Evolutionary conservation across 2,797 vertebrate species (phyloP), one percentile per base, ranked within the genome.

Genomic region (Phyllotis vaccarum): DNA sequence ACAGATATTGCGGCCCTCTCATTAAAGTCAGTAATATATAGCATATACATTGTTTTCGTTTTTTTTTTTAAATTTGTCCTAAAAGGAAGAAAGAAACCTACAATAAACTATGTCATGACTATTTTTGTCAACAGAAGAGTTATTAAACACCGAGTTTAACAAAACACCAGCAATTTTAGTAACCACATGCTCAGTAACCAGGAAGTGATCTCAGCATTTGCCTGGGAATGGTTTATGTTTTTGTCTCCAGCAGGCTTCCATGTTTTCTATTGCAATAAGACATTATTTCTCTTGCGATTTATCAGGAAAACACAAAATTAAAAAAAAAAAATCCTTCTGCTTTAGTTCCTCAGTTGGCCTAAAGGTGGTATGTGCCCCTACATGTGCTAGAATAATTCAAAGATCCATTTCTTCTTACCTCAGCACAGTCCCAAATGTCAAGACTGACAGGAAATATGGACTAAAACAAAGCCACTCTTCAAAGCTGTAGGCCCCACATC

Each of bases 171-270:
- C 43, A 95, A 96, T 91, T 49, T 94, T 89, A 96, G 98, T 97
- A 97, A 97, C 80, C 97, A 88, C 96, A 97, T 96, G 94, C 96
- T 93, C 78, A 40, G 94, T 82, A 91, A 88, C 16, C 82, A 93
- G 98, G 98, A 99, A 98, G 97, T 98, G 98, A 98, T 86, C 97
- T 98, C 98, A 98, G 43, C 95, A 1, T 89, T 94, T 97, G 97
- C 97, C 86, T 3, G 93, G 96, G 87, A 97, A 34, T 96, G 97
- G 98, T 97, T 98, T 98, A 98, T 98, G 97, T 96, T 83, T 3
- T 95, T 96, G 92, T 97, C 97, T 97, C 97, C 97, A n/a, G n/a
- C 98, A 98, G 96, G 90, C 80, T 92, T 93, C 93, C 89, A 68
- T 96, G 89, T 93, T 90, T 98, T 97, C 95, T 95, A 97, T 27